These are phyloP conservation scores for Hemicentrotus pulcherrimus DNA, from an alignment of 35 echinoderm and acorn worm species.

Conservation along the genomic window DNA sequence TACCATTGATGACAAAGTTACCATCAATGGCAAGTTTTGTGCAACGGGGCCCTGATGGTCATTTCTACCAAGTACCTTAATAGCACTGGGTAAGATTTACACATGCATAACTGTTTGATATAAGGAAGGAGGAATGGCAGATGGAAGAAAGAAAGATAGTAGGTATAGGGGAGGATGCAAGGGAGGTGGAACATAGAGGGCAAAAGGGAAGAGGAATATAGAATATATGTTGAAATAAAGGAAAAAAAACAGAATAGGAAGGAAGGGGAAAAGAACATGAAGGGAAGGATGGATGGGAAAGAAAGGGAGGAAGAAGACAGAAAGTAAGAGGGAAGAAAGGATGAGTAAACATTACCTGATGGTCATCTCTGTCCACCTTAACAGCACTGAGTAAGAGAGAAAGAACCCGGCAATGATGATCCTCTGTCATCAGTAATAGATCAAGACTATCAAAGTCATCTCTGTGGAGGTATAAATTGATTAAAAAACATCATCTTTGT, in stretches of 20 bases:
- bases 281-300: not conserved
- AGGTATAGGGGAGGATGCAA: no score
- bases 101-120: no score
- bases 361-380: slow-evolving; percentile 90
- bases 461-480: not conserved
- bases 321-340: not conserved
- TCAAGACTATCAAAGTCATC: slow-evolving; percentile 50
- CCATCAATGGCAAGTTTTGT: no score
- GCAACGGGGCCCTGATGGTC: no score
- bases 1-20: no score
- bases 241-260: not conserved
- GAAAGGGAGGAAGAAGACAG: not conserved
- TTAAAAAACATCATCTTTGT: not conserved
- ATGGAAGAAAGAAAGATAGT: no score
- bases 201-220: no score
- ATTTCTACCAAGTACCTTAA: no score
- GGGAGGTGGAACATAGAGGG: no score
- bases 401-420: slow-evolving; percentile 59
- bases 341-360: slow-evolving; percentile 63
- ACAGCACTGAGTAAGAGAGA: slow-evolving; percentile 81
- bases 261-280: not conserved
- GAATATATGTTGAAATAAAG: not conserved
- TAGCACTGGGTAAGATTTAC: no score
- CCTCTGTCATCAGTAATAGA: slow-evolving; percentile 59
- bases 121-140: not conserved